Evolutionary conservation across 2,888 invertebrate species (phyloP), one percentile per base, ranked within the genome.

Genomic region (Cynaeus angustus): DNA sequence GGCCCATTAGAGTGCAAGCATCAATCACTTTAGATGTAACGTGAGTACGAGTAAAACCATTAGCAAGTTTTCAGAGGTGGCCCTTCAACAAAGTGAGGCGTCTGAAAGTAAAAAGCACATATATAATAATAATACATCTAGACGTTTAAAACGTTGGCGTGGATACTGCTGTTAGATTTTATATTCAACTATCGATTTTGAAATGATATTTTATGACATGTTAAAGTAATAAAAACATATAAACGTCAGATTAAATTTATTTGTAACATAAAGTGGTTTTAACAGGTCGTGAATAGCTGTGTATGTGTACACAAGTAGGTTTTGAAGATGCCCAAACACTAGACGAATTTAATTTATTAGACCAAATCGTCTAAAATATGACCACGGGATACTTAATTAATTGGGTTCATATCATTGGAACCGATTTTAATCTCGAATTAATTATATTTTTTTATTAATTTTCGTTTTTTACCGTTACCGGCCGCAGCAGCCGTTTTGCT

Each of bases 151-250:
- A 68, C 72, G 72, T 76, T 76, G 76, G 75, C 72, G 74, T 75
- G 61, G 73, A 75, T 72, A 69, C 71, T 74, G 73, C 72, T 76
- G 72, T 73, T 72, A 73, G 72, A 74, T 74, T 76, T 76, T 74
- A 77, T 74, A 71, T 74, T 71, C 73, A 67, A 70, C 70, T 70
- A 76, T 75, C 75, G 76, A 72, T 75, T 76, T 74, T 77, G 75
- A 77, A 78, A 77, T 74, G 75, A 77, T 78, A 76, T 73, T 77
- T 78, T 77, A 77, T 75, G 73, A 78, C 75, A 77, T 77, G 78
- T 76, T 76, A 77, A 78, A 75, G 75, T 73, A 75, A 75, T 77
- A 77, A 78, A 77, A 78, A 78, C 78, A 74, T 75, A 77, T 77
- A 77, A 75, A 75, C 69, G 78, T 78, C 78, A 75, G 72, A 77